Percentiles rank a stretch among this genome's conserved stretches.
Evolutionary conservation across 2,888 invertebrate genomes (phyloP).

Genomic region (Lasioglossum malachurum): DNA sequence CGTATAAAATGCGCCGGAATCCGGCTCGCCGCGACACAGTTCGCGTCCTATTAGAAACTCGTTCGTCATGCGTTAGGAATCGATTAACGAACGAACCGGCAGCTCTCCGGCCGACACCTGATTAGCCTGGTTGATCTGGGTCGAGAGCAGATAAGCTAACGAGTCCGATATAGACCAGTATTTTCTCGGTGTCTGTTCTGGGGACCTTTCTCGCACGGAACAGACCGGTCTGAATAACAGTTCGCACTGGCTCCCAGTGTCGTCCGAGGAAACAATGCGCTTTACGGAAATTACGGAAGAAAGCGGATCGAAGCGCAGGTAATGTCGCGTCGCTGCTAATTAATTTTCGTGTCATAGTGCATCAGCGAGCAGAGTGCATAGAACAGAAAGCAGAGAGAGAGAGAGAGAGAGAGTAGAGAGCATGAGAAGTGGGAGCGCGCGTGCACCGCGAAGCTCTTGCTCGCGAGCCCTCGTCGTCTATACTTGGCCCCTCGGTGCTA

Average conservation of each 20-base stretch:
- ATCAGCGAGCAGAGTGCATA: not conserved
- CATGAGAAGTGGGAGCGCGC: conserved; percentile 19
- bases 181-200: not conserved
- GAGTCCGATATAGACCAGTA: conserved; percentile 17
- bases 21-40: conserved; percentile 64
- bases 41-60: conserved; percentile 54
- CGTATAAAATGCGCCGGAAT: conserved; percentile 42
- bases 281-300: not conserved
- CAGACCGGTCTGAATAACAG: not conserved
- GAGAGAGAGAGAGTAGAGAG: not conserved
- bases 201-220: not conserved
- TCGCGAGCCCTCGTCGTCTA: conserved; percentile 75
- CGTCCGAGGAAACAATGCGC: not conserved
- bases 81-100: conserved; percentile 59
- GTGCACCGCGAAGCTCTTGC: conserved; percentile 17
- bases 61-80: conserved; percentile 60
- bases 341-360: conserved; percentile 64
- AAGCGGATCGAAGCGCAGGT: conserved; percentile 30
- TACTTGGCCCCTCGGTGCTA: conserved; percentile 80
- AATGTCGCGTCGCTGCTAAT: conserved; percentile 68
- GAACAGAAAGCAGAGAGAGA: not conserved
- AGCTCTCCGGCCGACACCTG: conserved; percentile 40
- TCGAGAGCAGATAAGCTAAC: conserved; percentile 59
- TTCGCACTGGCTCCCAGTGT: not conserved
- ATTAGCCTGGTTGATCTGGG: conserved; percentile 47